Evolutionary conservation across 2,797 vertebrate genomes (phyloP).

Genomic region (Meriones psammophilus): DNA sequence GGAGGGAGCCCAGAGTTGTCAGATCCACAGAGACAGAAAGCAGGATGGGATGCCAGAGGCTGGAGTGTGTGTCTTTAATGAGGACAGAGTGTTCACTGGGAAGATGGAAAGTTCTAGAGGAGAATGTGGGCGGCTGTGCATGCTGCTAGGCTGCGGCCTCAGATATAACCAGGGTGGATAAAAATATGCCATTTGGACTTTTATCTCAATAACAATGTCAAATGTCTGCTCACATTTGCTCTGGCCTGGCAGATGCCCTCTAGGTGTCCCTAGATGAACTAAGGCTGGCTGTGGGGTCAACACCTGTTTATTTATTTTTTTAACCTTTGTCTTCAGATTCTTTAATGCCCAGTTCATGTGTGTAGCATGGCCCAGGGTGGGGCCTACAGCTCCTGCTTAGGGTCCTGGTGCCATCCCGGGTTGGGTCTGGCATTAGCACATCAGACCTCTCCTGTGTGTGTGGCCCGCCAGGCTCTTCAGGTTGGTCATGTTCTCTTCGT

Average conservation of each 20-base stretch:
- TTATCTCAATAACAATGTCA: too few species aligned
- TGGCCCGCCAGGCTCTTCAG: too few species aligned
- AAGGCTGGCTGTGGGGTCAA: too few species aligned
- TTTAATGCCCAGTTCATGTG: not conserved
- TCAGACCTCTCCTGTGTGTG: not conserved
- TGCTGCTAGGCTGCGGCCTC: fast-evolving
- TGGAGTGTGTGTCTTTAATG: not conserved
- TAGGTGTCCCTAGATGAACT: too few species aligned
- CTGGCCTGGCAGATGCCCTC: not conserved
- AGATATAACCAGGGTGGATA: too few species aligned
- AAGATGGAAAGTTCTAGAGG: not conserved
- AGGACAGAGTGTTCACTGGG: not conserved
- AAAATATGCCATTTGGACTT: not conserved
- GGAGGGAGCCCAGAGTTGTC: not conserved
- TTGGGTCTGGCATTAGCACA: not conserved
- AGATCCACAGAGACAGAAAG: not conserved
- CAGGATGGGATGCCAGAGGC: not conserved
- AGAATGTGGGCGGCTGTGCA: not conserved
- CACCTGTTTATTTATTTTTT: not conserved
- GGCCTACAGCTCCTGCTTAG: not conserved
- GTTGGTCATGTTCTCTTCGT: not conserved
- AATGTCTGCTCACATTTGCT: not conserved
- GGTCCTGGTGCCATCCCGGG: too few species aligned
- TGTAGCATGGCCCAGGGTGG: not conserved
- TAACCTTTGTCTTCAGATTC: not conserved